Evolutionary conservation across 2,888 invertebrate genomes (phyloP).

Genomic region (Drosophila testacea): DNA sequence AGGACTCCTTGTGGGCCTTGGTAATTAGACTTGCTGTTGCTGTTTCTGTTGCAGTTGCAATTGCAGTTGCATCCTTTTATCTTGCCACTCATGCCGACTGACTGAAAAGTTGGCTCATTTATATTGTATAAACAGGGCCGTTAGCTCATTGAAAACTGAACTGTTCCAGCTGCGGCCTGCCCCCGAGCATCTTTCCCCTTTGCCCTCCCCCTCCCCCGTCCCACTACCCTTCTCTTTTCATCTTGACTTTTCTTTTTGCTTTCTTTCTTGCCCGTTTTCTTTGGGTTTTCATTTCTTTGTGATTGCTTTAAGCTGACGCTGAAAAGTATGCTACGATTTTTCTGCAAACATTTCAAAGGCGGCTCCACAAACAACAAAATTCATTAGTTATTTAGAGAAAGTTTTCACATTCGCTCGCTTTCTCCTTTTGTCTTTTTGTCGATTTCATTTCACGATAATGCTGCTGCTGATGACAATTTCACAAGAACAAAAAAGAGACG

Average conservation of each 20-base stretch:
- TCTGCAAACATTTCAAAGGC: constrained; percentile 64
- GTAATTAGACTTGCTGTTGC: constrained; percentile 55
- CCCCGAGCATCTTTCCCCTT: constrained; percentile 3
- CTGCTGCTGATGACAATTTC: constrained; percentile 23
- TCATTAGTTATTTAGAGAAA: constrained; percentile 76
- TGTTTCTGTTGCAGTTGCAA: constrained; percentile 1
- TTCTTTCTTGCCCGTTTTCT: constrained; percentile 11
- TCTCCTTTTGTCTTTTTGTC: constrained; percentile 44
- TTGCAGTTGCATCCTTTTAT: constrained; percentile 35
- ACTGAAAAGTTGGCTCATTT: constrained; percentile 65
- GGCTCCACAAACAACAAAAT: constrained; percentile 32
- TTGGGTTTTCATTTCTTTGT: constrained; percentile 20
- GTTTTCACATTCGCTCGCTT: constrained; percentile 38
- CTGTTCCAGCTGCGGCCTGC: constrained; percentile 12
- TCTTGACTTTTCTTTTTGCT: constrained; percentile 17
- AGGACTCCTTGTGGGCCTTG: constrained; percentile 16
- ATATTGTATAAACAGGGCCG: constrained; percentile 74
- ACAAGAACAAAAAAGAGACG: constrained; percentile 7
- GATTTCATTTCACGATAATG: constrained; percentile 40
- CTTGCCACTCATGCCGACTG: constrained; percentile 42
- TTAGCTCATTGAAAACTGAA: constrained; percentile 57
- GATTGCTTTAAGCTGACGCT: constrained; percentile 54
- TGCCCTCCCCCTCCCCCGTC: neutral
- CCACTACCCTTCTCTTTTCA: neutral
- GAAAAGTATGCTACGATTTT: constrained; percentile 52